Conservation (phyloP, 2,797 vertebrate genomes). For the Natrix natrix region DNA sequence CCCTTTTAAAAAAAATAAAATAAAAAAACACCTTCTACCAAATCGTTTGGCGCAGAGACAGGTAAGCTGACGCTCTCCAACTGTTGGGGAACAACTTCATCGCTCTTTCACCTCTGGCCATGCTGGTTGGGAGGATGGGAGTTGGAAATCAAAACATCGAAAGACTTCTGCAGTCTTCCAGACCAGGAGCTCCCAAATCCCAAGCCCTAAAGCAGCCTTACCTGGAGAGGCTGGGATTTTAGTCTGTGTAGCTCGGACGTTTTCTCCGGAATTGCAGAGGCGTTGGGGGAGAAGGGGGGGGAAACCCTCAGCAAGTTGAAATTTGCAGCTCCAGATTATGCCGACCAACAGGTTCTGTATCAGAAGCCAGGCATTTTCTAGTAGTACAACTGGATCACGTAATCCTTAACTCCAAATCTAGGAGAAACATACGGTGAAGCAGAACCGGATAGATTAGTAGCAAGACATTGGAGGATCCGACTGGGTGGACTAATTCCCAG, state of each 20-base stretch:
- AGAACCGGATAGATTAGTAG: neutral
- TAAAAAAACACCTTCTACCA: neutral
- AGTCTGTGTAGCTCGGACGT: neutral
- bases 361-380: neutral
- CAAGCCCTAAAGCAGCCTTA: neutral
- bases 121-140: neutral
- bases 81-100: neutral
- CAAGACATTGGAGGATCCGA: neutral
- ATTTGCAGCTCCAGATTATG: neutral
- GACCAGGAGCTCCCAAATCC: neutral
- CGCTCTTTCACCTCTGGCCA: neutral
- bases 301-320: neutral
- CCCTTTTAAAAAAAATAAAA: no score
- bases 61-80: neutral
- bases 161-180: neutral
- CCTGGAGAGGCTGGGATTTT: neutral
- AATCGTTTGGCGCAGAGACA: neutral
- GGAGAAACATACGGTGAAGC: neutral
- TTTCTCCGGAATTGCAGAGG: neutral
- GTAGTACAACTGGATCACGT: neutral
- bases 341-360: neutral
- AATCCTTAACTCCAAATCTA: neutral
- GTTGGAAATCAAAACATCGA: neutral
- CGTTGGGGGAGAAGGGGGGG: accelerated
- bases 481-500: neutral